Conservation (phyloP, 2,888 invertebrate genomes). For the Nomada goodeniana region DNA sequence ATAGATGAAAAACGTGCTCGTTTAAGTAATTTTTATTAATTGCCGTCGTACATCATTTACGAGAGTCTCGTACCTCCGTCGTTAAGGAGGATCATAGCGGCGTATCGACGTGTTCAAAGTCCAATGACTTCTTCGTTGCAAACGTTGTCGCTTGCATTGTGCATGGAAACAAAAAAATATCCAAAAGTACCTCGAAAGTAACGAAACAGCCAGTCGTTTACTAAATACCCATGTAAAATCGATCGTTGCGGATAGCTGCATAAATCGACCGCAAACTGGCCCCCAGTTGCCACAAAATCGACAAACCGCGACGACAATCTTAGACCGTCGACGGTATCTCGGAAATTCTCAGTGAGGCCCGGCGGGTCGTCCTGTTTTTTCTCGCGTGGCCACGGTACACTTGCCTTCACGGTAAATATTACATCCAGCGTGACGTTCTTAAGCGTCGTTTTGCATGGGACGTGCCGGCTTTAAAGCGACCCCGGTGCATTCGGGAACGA, state of each 20-base stretch:
- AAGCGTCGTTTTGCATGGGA: conserved; percentile 52
- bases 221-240: too few relatives aligned
- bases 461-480: conserved; percentile 32
- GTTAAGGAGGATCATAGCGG: neutral
- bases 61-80: neutral
- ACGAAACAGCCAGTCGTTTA: too few relatives aligned
- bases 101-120: neutral
- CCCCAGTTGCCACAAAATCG: neutral
- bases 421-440: conserved; percentile 47
- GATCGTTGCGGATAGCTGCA: too few relatives aligned
- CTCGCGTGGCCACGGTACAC: neutral
- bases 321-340: neutral
- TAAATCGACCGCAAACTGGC: neutral
- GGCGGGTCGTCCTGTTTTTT: neutral
- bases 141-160: too few relatives aligned
- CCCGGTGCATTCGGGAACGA: conserved; percentile 38
- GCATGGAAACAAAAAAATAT: too few relatives aligned
- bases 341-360: neutral
- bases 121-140: too few relatives aligned
- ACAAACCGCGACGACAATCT: neutral
- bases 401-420: conserved; percentile 41
- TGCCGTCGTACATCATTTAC: conserved; percentile 1
- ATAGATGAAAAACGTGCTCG: conserved; percentile 5
- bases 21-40: conserved; percentile 26
- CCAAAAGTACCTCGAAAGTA: too few relatives aligned